Conservation (phyloP, 2,113 vertebrate genomes). For the Labeo rohita region DNA sequence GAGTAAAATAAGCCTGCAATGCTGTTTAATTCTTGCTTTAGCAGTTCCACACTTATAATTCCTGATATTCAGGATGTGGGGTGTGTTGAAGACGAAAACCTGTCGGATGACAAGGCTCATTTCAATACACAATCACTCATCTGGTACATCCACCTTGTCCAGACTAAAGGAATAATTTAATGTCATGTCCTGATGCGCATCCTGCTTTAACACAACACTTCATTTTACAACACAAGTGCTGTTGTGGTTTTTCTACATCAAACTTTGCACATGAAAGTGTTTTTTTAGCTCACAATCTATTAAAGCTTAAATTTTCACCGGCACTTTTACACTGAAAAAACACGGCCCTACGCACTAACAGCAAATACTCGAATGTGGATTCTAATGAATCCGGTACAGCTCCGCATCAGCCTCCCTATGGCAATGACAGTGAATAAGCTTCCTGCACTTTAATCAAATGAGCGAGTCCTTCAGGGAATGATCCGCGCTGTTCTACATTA, state of each 20-base stretch:
- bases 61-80: constrained; percentile 13
- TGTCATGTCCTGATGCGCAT: constrained; percentile 1
- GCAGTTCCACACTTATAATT: neutral
- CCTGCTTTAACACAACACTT: neutral
- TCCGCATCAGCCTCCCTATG: neutral
- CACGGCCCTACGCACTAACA: neutral
- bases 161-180: neutral
- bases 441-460: constrained; percentile 23
- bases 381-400: neutral
- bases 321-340: neutral
- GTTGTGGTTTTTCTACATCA: neutral
- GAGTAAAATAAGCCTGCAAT: neutral
- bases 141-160: neutral
- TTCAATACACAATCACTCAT: neutral
- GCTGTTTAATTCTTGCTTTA: neutral
- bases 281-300: neutral
- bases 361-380: neutral
- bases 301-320: neutral
- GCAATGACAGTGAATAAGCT: neutral
- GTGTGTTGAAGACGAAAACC: constrained; percentile 22
- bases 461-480: constrained; percentile 26
- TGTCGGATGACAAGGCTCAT: constrained; percentile 45
- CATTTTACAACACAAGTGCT: neutral
- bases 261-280: neutral
- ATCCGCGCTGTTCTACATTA: constrained; percentile 25